Conservation (phyloP, 2,888 invertebrate genomes). For the Phortica okadai region DNA sequence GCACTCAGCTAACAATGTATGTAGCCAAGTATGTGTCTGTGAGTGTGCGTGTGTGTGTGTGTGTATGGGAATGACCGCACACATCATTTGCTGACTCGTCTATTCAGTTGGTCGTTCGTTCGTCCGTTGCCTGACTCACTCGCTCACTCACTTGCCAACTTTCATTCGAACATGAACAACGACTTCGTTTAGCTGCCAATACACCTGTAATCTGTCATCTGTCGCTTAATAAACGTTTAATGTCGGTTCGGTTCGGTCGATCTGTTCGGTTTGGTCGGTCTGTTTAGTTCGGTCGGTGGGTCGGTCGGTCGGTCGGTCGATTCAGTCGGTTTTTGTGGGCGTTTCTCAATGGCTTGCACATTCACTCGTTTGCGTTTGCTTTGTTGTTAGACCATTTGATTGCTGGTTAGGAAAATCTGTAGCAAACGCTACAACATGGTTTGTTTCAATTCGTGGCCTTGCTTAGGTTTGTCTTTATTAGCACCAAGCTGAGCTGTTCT, state of each 20-base stretch:
- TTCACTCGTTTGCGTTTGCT: constrained; percentile 42
- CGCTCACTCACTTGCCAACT: too few species aligned
- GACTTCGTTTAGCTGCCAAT: constrained; percentile 32
- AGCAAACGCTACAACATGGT: neutral
- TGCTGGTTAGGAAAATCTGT: constrained; percentile 43
- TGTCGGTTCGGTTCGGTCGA: constrained; percentile 31
- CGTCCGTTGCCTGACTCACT: neutral
- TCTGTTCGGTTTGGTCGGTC: neutral
- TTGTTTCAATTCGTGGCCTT: neutral
- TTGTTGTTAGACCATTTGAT: constrained; percentile 10
- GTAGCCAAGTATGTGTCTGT: too few species aligned
- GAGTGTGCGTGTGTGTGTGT: neutral
- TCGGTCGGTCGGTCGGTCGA: neutral
- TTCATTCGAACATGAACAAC: neutral
- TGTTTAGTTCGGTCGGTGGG: neutral
- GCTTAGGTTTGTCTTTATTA: constrained; percentile 8
- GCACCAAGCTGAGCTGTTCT: neutral
- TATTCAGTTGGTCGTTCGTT: neutral
- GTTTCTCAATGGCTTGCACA: constrained; percentile 46
- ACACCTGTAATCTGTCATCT: constrained; percentile 66
- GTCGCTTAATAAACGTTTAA: constrained; percentile 63
- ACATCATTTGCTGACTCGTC: neutral
- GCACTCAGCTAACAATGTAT: neutral
- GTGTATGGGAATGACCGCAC: constrained; percentile 4
- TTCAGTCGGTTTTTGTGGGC: neutral